Percentiles rank a stretch among this genome's conserved stretches.
Evolutionary conservation across 2,113 vertebrate species (phyloP).

Genomic region (Cheirogaleus medius): DNA sequence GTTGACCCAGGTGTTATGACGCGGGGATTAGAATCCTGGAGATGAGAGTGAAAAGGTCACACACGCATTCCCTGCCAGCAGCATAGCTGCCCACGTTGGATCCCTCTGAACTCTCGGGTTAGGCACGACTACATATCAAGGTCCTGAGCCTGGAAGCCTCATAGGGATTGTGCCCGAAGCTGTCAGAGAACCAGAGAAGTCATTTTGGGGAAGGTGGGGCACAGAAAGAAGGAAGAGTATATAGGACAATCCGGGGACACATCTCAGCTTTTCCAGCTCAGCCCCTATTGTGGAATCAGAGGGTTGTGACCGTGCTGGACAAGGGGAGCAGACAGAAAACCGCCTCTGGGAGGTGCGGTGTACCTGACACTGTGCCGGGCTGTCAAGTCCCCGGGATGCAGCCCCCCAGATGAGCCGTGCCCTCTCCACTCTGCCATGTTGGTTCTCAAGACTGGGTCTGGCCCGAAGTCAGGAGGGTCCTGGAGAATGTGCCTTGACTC

Average conservation of each 20-base stretch:
- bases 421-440: neutral
- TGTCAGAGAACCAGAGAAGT: neutral
- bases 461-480: neutral
- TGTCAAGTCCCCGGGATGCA: rapidly evolving
- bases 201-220: neutral
- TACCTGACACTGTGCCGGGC: too few relatives aligned
- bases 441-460: neutral
- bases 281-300: neutral
- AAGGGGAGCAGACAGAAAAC: neutral
- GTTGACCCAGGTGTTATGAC: conserved; percentile 9
- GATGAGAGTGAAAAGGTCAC: neutral
- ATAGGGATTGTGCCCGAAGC: rapidly evolving
- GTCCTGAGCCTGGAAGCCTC: neutral
- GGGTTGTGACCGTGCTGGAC: neutral
- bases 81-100: neutral
- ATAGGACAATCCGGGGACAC: rapidly evolving
- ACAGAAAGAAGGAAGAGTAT: neutral
- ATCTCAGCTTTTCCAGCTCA: neutral
- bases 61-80: neutral
- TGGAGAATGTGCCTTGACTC: neutral
- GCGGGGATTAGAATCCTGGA: neutral
- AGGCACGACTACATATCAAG: rapidly evolving
- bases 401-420: rapidly evolving
- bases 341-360: neutral
- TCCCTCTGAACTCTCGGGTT: neutral